Conservation (phyloP, 1,140 invertebrate species). For the Caerostris extrusa region DNA sequence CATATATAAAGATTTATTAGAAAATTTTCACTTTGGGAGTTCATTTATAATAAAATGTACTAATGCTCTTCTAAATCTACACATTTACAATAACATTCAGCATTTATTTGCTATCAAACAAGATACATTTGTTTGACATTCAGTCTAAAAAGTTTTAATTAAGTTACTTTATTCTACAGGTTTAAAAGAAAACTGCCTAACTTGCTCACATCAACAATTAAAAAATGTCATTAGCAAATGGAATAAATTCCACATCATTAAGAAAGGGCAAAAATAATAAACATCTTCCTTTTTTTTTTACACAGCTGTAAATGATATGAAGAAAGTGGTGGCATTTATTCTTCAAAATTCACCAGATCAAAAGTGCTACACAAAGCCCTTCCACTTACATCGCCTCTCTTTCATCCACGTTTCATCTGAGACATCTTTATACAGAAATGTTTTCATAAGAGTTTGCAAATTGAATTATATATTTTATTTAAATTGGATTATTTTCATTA, state of each 20-base stretch:
- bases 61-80: background rate
- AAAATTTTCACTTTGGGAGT: too few species aligned
- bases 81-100: background rate
- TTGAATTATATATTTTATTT: background rate
- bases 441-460: conserved; percentile 7
- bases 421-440: background rate
- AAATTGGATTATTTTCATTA: too few species aligned
- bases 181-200: background rate
- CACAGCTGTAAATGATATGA: background rate
- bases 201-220: background rate
- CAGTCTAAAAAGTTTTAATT: background rate
- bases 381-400: background rate
- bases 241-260: background rate
- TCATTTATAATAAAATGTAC: background rate
- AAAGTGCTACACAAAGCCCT: conserved; percentile 14
- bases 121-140: background rate
- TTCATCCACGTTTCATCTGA: background rate
- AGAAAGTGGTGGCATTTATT: background rate
- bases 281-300: background rate
- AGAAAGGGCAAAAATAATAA: background rate
- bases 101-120: background rate
- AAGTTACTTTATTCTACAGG: background rate
- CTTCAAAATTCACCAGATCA: background rate
- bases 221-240: background rate
- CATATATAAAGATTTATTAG: too few species aligned